phyloP scores from a whole-genome alignment of 2,113 vertebrate species.

The Onychorhynchus coronatus region DNA sequence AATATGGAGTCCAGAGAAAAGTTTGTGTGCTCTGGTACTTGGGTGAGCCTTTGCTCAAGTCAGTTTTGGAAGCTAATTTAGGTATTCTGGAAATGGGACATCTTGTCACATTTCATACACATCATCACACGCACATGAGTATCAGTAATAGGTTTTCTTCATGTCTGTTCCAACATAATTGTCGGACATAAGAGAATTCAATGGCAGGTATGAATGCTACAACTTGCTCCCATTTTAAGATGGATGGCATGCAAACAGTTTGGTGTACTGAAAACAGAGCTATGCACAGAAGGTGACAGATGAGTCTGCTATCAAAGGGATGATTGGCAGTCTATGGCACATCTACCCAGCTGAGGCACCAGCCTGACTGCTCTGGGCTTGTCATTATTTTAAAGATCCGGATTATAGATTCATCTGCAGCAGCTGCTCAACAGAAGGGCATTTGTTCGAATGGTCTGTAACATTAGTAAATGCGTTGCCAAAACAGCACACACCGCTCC shows the following conservation, averaged over 20 bases:
- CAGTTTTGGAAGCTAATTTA: background rate
- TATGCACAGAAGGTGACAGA: background rate
- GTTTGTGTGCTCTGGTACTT: background rate
- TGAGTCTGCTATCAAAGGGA: background rate
- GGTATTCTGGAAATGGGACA: background rate
- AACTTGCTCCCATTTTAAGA: background rate
- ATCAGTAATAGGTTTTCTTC: background rate
- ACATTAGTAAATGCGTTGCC: background rate
- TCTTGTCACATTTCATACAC: background rate
- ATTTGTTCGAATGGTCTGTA: conserved; percentile 5
- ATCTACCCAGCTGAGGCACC: conserved; percentile 13
- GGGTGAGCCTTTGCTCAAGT: background rate
- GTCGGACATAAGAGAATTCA: rapidly evolving
- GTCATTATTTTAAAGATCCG: conserved; percentile 5
- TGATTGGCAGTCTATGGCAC: background rate
- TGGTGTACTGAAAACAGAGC: background rate
- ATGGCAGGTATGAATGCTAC: background rate
- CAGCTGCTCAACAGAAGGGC: conserved; percentile 22
- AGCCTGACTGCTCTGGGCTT: background rate
- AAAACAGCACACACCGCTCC: background rate
- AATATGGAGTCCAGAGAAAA: background rate
- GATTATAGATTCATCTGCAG: conserved; percentile 23
- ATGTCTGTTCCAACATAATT: background rate
- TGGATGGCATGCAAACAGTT: background rate
- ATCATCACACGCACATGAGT: too few relatives aligned